Percentiles rank a stretch among this genome's conserved stretches.
Evolutionary conservation across 2,888 invertebrate genomes (phyloP).

Genomic region (Melanostoma scalare): DNA sequence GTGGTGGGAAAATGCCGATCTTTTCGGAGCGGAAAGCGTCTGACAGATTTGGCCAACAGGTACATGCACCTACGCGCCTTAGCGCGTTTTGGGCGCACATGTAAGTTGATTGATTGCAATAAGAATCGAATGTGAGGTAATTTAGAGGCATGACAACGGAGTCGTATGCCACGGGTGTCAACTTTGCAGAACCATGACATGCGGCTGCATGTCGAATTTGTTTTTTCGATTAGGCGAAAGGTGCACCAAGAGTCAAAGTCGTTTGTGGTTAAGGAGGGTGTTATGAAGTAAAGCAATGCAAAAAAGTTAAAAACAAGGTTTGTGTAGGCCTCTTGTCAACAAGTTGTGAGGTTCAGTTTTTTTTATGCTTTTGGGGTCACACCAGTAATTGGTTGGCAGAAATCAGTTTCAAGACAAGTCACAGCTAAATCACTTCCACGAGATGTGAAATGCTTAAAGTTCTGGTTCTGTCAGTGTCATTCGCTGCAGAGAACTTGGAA

Average conservation of each 20-base stretch:
- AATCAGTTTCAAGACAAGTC: conserved; percentile 29
- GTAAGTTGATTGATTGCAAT: conserved; percentile 60
- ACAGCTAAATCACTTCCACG: conserved; percentile 48
- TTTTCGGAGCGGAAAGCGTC: conserved; percentile 17
- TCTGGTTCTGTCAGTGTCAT: conserved; percentile 42
- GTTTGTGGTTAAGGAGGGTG: conserved; percentile 12
- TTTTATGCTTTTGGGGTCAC: conserved; percentile 48
- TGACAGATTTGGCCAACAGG: conserved; percentile 58
- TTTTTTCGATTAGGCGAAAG: conserved; percentile 40
- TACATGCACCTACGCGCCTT: conserved; percentile 57
- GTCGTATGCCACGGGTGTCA: conserved; percentile 64
- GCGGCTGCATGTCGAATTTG: conserved; percentile 38
- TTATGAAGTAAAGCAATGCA: neutral
- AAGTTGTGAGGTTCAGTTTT: conserved; percentile 25
- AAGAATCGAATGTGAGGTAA: conserved; percentile 43
- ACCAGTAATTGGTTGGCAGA: conserved; percentile 57
- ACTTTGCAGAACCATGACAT: conserved; percentile 43
- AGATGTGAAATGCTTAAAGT: conserved; percentile 45
- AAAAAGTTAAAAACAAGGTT: conserved; percentile 39
- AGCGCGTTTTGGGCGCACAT: conserved; percentile 25
- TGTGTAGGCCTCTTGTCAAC: conserved; percentile 35
- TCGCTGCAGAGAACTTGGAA: too few species aligned
- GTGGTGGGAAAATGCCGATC: conserved; percentile 60
- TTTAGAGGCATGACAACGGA: conserved; percentile 44
- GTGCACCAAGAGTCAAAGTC: conserved; percentile 47